These are phyloP conservation scores for Todiramphus saurophagus DNA, from an alignment of 2,113 vertebrate species.

Conservation along the genomic window DNA sequence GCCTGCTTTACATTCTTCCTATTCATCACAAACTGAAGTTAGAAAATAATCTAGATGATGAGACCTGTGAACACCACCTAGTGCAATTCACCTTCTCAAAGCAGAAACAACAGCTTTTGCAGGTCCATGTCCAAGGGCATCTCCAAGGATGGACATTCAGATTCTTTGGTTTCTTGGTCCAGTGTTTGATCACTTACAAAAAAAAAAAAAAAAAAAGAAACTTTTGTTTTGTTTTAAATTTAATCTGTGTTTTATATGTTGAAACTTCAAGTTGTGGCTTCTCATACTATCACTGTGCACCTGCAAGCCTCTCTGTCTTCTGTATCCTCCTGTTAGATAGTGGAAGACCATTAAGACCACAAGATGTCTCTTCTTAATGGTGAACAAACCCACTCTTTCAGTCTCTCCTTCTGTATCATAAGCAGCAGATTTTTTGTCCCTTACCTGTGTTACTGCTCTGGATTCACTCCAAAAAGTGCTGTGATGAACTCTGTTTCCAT, in stretches of 20 bases:
- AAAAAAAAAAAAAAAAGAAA: no score
- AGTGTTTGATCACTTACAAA: background rate
- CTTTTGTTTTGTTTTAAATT: background rate
- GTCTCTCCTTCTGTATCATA: background rate
- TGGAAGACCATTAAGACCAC: background rate
- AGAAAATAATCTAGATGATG: background rate
- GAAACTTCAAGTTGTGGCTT: background rate
- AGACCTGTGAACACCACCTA: background rate
- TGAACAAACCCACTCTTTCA: background rate
- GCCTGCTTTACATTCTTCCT: background rate
- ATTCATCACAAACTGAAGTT: background rate
- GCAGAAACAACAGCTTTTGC: background rate
- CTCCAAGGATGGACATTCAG: background rate
- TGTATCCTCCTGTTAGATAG: background rate
- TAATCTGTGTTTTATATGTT: background rate
- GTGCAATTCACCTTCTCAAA: background rate
- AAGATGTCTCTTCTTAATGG: background rate
- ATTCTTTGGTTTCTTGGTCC: background rate
- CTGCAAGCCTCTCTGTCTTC: background rate
- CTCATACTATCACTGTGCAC: background rate
- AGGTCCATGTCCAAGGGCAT: background rate
- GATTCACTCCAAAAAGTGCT: background rate
- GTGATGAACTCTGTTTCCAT: background rate
- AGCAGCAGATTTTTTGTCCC: background rate
- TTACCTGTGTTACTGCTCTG: background rate